A percentile compares a stretch with the other conserved stretches of the same genome.
These are phyloP conservation scores for Sphaeramia orbicularis DNA, from an alignment of 2,797 vertebrate genomes.

Conservation along the genomic window DNA sequence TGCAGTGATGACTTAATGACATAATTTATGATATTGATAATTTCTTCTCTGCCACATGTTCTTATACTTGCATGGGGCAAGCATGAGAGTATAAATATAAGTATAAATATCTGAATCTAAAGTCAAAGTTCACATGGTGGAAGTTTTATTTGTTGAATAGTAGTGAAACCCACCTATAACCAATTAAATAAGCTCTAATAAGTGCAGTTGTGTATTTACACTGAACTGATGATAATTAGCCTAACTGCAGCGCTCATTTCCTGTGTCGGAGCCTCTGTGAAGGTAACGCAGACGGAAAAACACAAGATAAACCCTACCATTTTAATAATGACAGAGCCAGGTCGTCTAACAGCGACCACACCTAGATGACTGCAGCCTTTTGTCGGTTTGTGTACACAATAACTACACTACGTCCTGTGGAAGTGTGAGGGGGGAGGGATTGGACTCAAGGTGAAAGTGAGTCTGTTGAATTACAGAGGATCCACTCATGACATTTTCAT, in stretches of 20 bases:
- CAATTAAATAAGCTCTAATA: constrained; percentile 8
- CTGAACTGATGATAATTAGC: constrained; percentile 30
- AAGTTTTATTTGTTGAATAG: neutral
- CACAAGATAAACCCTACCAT: constrained; percentile 27
- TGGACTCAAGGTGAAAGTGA: constrained; percentile 66
- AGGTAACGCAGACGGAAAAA: constrained; percentile 9
- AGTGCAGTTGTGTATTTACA: constrained; percentile 6
- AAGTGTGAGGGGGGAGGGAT: constrained; percentile 11
- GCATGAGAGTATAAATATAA: too few species aligned
- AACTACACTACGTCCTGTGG: constrained; percentile 58
- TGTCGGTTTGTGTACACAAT: constrained; percentile 65
- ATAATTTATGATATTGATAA: too few species aligned
- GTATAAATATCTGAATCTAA: too few species aligned
- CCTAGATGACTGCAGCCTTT: constrained; percentile 48
- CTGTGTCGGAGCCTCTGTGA: constrained; percentile 15
- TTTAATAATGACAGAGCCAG: constrained; percentile 22
- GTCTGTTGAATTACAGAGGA: neutral
- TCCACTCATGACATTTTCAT: neutral
- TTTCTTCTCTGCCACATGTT: too few species aligned
- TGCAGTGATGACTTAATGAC: too few species aligned
- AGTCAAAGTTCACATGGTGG: too few species aligned
- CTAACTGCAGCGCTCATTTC: constrained; percentile 38
- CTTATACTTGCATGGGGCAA: too few species aligned
- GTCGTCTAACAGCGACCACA: constrained; percentile 40
- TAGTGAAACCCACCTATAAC: neutral